Conservation (phyloP, 2,113 vertebrate species). For the Chamaetylas fuelleborni region DNA sequence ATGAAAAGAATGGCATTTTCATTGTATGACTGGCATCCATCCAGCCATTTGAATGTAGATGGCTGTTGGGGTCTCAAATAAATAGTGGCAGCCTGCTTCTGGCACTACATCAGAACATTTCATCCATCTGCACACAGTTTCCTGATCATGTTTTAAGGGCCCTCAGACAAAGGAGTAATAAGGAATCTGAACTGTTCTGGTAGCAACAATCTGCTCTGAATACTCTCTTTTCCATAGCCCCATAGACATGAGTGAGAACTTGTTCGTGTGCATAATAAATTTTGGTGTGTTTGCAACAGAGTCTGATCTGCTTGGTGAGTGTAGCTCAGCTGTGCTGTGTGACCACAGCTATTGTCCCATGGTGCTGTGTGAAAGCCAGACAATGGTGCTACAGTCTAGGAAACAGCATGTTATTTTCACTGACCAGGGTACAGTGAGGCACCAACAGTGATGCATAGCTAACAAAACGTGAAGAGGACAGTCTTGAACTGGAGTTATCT, state of each 20-base stretch:
- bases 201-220: not conserved
- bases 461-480: not conserved
- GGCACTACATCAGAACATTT: slow-evolving; percentile 38
- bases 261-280: not conserved
- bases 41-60: slow-evolving; percentile 34
- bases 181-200: not conserved
- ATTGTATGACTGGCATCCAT: slow-evolving; percentile 38
- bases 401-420: not conserved
- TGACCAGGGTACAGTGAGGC: not conserved
- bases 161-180: slow-evolving; percentile 18
- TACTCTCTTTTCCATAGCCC: not conserved
- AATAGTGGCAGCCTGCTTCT: slow-evolving; percentile 37
- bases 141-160: slow-evolving; percentile 8
- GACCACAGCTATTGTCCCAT: not conserved
- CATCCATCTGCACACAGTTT: slow-evolving; percentile 32
- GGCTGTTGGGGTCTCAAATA: not conserved
- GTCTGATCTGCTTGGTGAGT: not conserved
- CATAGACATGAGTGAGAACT: not conserved
- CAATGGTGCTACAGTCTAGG: not conserved
- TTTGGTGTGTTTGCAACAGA: not conserved
- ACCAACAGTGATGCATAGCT: not conserved
- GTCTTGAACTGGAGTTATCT: not conserved
- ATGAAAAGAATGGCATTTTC: slow-evolving; percentile 4
- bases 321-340: not conserved
- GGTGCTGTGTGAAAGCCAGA: not conserved